These are phyloP conservation scores for Enteromius paludinosus DNA, from an alignment of 2,797 vertebrate species.

Conservation along the genomic window DNA sequence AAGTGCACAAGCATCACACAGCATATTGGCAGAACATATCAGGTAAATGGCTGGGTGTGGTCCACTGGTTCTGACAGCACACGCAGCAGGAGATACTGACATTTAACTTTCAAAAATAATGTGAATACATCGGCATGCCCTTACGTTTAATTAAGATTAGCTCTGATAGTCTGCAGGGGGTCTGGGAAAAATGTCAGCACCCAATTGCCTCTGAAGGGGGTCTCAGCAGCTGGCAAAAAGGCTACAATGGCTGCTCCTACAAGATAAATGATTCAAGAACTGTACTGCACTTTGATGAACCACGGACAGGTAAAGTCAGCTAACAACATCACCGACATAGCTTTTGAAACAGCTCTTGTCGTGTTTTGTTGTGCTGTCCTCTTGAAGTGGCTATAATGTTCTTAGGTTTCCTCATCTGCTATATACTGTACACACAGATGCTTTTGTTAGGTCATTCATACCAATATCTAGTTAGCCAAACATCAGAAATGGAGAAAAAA, in stretches of 20 bases:
- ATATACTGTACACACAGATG: not conserved
- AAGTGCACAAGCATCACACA: constrained; percentile 1
- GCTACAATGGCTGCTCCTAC: constrained; percentile 18
- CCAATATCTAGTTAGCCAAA: not conserved
- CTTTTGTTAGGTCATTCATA: not conserved
- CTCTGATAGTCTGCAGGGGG: constrained; percentile 36
- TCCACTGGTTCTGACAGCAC: not conserved
- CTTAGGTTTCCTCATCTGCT: not conserved
- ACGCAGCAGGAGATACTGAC: constrained; percentile 52
- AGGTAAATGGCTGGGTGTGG: constrained; percentile 30
- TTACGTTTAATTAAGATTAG: constrained; percentile 60
- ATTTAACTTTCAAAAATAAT: constrained; percentile 56
- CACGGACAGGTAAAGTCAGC: not conserved
- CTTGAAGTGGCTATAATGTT: not conserved
- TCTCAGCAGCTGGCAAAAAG: constrained; percentile 25
- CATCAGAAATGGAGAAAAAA: not conserved
- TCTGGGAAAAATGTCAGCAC: constrained; percentile 60
- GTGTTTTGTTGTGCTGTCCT: not conserved
- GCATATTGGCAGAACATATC: not conserved
- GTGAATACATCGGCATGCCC: constrained; percentile 57
- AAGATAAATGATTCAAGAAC: constrained; percentile 47
- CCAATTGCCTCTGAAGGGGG: constrained; percentile 40
- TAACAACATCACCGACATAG: not conserved
- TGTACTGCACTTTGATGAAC: constrained; percentile 38
- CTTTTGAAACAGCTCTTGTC: not conserved